Evolutionary conservation across 1,140 invertebrate species (phyloP).

Genomic region (Odontomachus brunneus): DNA sequence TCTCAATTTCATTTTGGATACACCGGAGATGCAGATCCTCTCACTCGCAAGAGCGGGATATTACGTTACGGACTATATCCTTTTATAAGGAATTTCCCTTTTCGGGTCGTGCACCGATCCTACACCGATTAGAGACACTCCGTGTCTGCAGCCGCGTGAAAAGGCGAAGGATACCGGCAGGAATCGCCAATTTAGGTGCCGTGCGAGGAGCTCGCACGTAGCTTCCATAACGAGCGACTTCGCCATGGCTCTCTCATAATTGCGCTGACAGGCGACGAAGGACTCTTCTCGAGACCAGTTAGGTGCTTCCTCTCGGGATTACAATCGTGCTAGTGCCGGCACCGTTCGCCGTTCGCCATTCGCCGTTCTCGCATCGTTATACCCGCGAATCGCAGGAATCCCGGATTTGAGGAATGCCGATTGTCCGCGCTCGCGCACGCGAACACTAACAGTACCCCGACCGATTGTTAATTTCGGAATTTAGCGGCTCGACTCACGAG

Average conservation of each 20-base stretch:
- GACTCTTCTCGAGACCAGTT: not conserved
- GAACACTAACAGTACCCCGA: conserved; percentile 8
- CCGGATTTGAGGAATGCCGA: conserved; percentile 33
- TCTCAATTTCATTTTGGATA: too few relatives aligned
- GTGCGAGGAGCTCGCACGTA: conserved; percentile 47
- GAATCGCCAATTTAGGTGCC: conserved; percentile 28
- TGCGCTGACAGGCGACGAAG: conserved; percentile 57
- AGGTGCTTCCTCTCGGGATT: conserved; percentile 61
- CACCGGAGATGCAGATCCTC: too few relatives aligned
- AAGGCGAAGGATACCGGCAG: not conserved
- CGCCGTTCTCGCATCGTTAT: conserved; percentile 1
- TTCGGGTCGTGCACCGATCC: too few relatives aligned
- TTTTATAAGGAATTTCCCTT: too few relatives aligned
- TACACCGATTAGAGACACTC: too few relatives aligned
- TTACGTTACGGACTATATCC: too few relatives aligned
- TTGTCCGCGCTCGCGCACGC: conserved; percentile 1
- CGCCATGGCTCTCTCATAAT: conserved; percentile 57
- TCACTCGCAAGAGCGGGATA: too few relatives aligned
- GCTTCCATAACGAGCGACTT: conserved; percentile 49
- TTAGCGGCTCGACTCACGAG: not conserved
- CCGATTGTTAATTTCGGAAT: conserved; percentile 45
- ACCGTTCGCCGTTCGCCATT: too few relatives aligned
- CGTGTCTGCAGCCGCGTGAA: too few relatives aligned
- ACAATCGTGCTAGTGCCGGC: conserved; percentile 60
- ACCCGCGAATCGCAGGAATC: conserved; percentile 3